Percentiles rank a stretch among this genome's conserved stretches.
phyloP scores from a whole-genome alignment of 37 sponge, comb jelly and placozoan genomes.

The Crambe crambe region DNA sequence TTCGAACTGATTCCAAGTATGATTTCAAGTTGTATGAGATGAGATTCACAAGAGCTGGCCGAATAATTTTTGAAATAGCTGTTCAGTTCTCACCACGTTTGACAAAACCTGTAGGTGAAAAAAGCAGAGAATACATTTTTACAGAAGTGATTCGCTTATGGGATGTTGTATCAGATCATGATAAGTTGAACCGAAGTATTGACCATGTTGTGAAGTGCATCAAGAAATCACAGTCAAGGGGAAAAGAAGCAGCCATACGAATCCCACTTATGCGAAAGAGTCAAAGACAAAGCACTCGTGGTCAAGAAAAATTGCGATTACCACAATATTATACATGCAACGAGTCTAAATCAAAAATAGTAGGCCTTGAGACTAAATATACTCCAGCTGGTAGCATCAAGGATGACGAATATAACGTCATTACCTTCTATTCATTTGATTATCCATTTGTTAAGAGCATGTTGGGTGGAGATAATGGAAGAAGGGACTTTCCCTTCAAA shows the following conservation, averaged over 20 bases:
- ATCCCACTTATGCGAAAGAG: neutral
- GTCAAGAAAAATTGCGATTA: neutral
- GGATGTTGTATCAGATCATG: conserved; percentile 62
- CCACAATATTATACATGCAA: conserved; percentile 9
- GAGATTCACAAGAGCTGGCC: conserved; percentile 37
- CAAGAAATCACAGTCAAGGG: conserved; percentile 35
- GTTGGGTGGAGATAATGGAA: conserved; percentile 24
- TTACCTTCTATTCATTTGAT: conserved; percentile 64
- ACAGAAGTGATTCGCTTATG: conserved; percentile 70
- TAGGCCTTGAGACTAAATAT: neutral
- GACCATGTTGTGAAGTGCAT: conserved; percentile 28
- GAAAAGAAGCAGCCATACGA: conserved; percentile 1
- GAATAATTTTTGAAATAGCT: conserved; percentile 66
- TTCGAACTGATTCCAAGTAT: conserved; percentile 18
- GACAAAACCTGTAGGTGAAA: neutral
- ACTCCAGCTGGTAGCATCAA: conserved; percentile 50
- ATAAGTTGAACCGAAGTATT: conserved; percentile 40
- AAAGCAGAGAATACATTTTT: conserved; percentile 21
- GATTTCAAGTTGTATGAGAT: conserved; percentile 64
- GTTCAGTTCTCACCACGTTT: conserved; percentile 53
- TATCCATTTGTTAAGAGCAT: conserved; percentile 35
- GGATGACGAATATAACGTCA: conserved; percentile 54
- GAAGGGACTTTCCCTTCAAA: conserved; percentile 67
- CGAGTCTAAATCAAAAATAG: neutral
- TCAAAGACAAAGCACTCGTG: neutral